Base-by-base conservation (phyloP, 2,113 vertebrate genomes). In the Lontra canadensis region DNA sequence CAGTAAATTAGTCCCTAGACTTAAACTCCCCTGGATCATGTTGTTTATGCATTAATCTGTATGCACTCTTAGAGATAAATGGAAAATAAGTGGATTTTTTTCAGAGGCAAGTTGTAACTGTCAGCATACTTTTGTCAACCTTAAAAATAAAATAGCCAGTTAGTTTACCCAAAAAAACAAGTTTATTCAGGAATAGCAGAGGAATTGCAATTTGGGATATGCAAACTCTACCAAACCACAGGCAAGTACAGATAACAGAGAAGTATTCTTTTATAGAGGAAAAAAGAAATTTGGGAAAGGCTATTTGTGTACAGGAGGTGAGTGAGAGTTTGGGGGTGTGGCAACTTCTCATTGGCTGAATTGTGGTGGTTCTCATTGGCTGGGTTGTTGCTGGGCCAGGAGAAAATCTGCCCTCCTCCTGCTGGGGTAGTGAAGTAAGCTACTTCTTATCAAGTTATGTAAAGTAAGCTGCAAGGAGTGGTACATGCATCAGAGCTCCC, bases 1-100 rank as follows among this genome's bases (percentile, higher is more conserved):
- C 71, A 15, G 89, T 96, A 98, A 98, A 98, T 99, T 95, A 98
- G 97, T 92, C 94, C 92, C 97, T 92, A 93, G 90, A 95, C 69
- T 96, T 96, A 89, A 96, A 92, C 52, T 80, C 42, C 82, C 84
- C 34, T 61, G 88, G 93, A 97, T 98, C 83, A 7, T 89, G 82
- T 97, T 97, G 90, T 98, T 93, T 81, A 84, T 88, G 96, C 31
- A 57, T 98, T 96, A 93, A 94, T 97, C 74, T 49, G 13, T 83
- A 91, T 69, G 0, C 1, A 93, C 85, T 95, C 65, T 86, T 83
- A 89, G 74, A 91, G 69, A 94, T 78, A 98, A 98, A 97, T 97
- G 90, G 55, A 94, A 69, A 93, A 96, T 82, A 92, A 97, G 86
- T 59, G 12, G 11, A 25, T 82, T 88, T 97, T 97, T 94, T 95